These are phyloP conservation scores for Chaetodon auriga DNA, from an alignment of 2,113 vertebrate genomes.

Conservation along the genomic window DNA sequence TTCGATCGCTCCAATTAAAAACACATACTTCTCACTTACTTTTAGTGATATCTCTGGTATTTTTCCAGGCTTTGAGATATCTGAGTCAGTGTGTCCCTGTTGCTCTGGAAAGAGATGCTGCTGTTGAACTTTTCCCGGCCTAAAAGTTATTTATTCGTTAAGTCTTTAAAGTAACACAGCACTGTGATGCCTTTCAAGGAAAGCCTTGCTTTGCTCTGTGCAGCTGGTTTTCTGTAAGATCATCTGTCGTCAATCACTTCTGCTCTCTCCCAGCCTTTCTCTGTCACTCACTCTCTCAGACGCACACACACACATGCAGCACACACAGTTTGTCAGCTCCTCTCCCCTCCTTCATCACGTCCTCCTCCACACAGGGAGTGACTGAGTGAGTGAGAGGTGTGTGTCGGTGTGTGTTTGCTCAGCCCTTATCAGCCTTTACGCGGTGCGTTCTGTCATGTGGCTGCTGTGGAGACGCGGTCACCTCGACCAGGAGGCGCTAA, in stretches of 20 bases:
- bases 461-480: slow-evolving; percentile 19
- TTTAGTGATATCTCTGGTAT: too few relatives aligned
- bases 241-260: slow-evolving; percentile 32
- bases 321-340: slow-evolving; percentile 15
- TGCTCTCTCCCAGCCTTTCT: slow-evolving; percentile 9
- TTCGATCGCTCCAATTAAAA: too few relatives aligned
- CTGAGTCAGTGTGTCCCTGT: too few relatives aligned
- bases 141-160: too few relatives aligned
- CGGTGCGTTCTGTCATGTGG: slow-evolving; percentile 27
- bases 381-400: slow-evolving; percentile 21
- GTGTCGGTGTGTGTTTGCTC: slow-evolving; percentile 43
- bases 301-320: not conserved
- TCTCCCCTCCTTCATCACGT: slow-evolving; percentile 20
- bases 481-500: slow-evolving; percentile 9
- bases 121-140: too few relatives aligned
- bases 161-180: not conserved
- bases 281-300: slow-evolving; percentile 22
- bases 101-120: too few relatives aligned
- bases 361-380: slow-evolving; percentile 11
- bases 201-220: not conserved
- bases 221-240: slow-evolving; percentile 35
- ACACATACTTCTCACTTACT: too few relatives aligned
- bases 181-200: slow-evolving; percentile 1
- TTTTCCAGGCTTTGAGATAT: too few relatives aligned
- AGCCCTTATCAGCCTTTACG: slow-evolving; percentile 46